Base-by-base conservation (phyloP, 2,888 invertebrate genomes). In the Punctoribates punctum region DNA sequence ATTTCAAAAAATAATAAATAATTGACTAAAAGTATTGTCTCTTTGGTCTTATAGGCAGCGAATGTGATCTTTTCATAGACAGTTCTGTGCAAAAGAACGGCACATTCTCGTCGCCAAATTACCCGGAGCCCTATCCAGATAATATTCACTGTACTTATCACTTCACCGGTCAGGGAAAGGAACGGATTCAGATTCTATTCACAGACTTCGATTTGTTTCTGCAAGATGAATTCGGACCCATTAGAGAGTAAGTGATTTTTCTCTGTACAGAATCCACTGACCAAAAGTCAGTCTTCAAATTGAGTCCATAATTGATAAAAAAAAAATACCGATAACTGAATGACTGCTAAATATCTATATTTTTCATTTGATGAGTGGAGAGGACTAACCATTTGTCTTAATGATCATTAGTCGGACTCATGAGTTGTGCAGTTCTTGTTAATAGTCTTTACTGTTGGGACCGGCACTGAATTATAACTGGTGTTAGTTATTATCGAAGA, bases 101-200 rank as follows among this genome's bases (percentile, higher is more conserved):
- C 42, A 89, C 90, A 46, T 89, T 96, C 81, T 89, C 90, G 67
- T 93, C 93, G 74, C 93, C 93, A 27, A 90, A 91, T 82, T 94
- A 91, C 84, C 93, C 91, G n/a, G 88, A 89, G 77, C 88, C 90
- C 67, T 94, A 93, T 85, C 91, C 92, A 70, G 85, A 89, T 42
- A 89, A 90, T 82, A 89, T 91, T 76, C 89, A 90, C 81, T 96
- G 96, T 85, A 90, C 91, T 82, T 96, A 93, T 85, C 92, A 94
- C 83, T 96, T 96, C 85, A 90, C 90, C 82, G 95, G 94, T 62
- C 87, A 90, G 79, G 91, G 91, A 75, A 90, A 90, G 81, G 94
- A 96, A 84, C 86, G 92, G 82, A 90, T 95, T 80, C 91, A 92
- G 87, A 88, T 95, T 83, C 86, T 89, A 81, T 94, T 94, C 86